Base-by-base conservation (phyloP, 2,113 vertebrate species). In the Notechis scutatus region DNA sequence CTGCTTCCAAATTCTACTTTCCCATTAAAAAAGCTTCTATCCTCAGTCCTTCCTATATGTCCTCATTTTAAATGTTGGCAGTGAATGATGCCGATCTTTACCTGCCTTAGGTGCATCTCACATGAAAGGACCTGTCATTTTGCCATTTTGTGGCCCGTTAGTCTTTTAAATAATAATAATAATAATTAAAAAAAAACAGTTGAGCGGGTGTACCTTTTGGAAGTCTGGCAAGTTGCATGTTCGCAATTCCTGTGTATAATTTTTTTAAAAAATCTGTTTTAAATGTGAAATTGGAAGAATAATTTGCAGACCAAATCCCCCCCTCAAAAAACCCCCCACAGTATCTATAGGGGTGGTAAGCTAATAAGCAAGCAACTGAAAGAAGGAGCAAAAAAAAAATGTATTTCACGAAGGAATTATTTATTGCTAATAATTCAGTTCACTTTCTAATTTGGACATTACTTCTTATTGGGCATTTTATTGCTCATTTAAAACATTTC, bases 381-480 rank as follows among this genome's bases (percentile, higher is more conserved):
- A 92, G 56, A 86, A 59, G 87, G 34, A 56, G 18, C 29, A 69
- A 69, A 93, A 93, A n/a, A n/a, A n/a, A 89, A 55, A 89, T 74
- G 88, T 56, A 92, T 92, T 90, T 34, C 59, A 56, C 21, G 39
- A 87, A 92, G 69, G 69, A 90, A 94, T 87, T 92, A 92, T 92
- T 94, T 69, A 90, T 90, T 92, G 88, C 57, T 94, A 86, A 92
- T 94, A 87, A 92, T 94, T 69, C 87, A 89, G 88, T 47, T 91
- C 93, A 87, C 57, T 85, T 93, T 93, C 93, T 91, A 91, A 93
- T 93, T 91, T 91, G 86, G 86, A 91, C 93, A 92, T 93, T 90
- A 92, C 91, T 90, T 92, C 91, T 90, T 92, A 90, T 92, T 94
- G 88, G 90, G 89, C 26, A 87, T 92, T 92, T 90, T 94, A 92